A percentile compares a stretch with the other conserved stretches of the same genome.
Conservation (phyloP, 2,888 invertebrate species). For the Standfussiana lucernea region DNA sequence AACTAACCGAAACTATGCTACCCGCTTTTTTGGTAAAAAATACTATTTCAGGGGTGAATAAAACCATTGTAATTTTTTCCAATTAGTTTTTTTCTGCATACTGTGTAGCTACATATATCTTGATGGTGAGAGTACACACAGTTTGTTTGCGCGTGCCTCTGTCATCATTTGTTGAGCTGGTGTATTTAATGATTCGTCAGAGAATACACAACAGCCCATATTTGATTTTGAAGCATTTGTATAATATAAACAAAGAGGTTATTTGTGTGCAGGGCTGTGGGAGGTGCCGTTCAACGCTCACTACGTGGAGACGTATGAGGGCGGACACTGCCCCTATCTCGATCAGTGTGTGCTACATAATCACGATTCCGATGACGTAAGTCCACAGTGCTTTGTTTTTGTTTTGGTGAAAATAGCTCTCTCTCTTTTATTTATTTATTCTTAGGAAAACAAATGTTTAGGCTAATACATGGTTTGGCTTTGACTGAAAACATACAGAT, state of each 20-base stretch:
- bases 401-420: not conserved
- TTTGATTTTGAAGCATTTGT: conserved; percentile 36
- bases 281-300: conserved; percentile 97
- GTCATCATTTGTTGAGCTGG: conserved; percentile 29
- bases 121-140: conserved; percentile 9
- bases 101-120: not conserved
- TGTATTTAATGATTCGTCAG: conserved; percentile 33
- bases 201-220: conserved; percentile 22
- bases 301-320: conserved; percentile 96
- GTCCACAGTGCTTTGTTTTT: conserved; percentile 49
- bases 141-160: conserved; percentile 17
- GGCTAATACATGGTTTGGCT: too few relatives aligned
- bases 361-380: conserved; percentile 93
- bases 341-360: conserved; percentile 98
- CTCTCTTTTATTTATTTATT: not conserved
- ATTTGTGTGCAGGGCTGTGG: conserved; percentile 93
- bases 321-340: conserved; percentile 97
- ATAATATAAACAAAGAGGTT: conserved; percentile 30
- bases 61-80: not conserved
- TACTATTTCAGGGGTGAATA: not conserved
- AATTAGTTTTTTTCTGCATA: not conserved
- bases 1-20: conserved; percentile 28
- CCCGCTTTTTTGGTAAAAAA: not conserved
- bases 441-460: too few relatives aligned
- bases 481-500: not conserved